A percentile compares a stretch with the other conserved stretches of the same genome.
Evolutionary conservation across 1,140 invertebrate genomes (phyloP).

Genomic region (Drosophila takahashii): DNA sequence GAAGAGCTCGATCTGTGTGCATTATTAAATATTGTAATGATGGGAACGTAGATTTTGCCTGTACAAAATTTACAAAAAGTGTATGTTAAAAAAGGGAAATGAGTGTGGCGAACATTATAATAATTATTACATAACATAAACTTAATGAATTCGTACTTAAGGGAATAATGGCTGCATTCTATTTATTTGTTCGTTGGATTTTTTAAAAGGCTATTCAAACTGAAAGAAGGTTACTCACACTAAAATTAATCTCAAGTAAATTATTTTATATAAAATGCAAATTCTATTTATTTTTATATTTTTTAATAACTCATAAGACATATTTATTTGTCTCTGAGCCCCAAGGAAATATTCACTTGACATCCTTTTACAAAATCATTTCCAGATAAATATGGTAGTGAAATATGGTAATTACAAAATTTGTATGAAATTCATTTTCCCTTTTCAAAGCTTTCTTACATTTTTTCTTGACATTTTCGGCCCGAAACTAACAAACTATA

Average conservation of each 20-base stretch:
- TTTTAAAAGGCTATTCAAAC: too few species aligned
- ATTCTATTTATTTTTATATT: neutral
- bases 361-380: neutral
- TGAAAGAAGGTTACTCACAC: too few species aligned
- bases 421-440: neutral
- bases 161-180: neutral
- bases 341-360: neutral
- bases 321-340: neutral
- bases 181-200: neutral
- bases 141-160: slow-evolving; percentile 2
- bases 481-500: slow-evolving; percentile 22
- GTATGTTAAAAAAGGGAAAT: neutral
- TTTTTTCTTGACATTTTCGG: slow-evolving; percentile 15
- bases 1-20: slow-evolving; percentile 20
- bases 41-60: neutral
- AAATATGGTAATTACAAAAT: neutral
- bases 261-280: neutral
- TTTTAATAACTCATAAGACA: too few species aligned
- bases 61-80: neutral
- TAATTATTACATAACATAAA: neutral
- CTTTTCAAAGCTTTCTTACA: neutral
- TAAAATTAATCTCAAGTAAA: too few species aligned
- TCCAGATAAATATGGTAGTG: neutral
- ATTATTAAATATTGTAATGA: slow-evolving; percentile 41
- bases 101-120: neutral